Percentiles rank a stretch among this genome's conserved stretches.
Evolutionary conservation across 30 jellyfish, hydroid and myxozoan genomes (phyloP).

Genomic region (Sanderia malayensis): DNA sequence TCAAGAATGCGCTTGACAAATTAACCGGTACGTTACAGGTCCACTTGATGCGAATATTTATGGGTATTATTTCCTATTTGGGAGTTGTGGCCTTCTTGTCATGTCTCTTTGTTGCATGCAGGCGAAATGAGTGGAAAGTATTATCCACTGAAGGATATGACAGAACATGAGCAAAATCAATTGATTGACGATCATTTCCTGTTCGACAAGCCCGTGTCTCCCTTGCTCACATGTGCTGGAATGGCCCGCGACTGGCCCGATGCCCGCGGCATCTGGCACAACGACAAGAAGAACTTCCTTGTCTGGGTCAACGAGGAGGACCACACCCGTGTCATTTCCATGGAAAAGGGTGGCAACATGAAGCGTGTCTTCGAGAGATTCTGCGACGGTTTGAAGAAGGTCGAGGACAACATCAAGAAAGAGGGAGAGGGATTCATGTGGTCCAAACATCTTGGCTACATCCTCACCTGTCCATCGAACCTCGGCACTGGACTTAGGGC

Average conservation of each 20-base stretch:
- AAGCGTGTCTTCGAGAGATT: conserved; percentile 52
- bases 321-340: conserved; percentile 68
- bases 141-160: conserved; percentile 64
- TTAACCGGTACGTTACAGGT: conserved; percentile 16
- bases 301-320: conserved; percentile 63
- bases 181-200: conserved; percentile 70
- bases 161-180: conserved; percentile 69
- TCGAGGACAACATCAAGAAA: conserved; percentile 42
- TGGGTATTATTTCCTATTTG: not conserved
- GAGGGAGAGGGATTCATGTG: conserved; percentile 59
- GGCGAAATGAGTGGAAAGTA: conserved; percentile 60
- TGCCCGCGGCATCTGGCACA: conserved; percentile 88
- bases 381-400: conserved; percentile 63
- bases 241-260: conserved; percentile 94
- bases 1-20: conserved; percentile 46
- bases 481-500: conserved; percentile 75
- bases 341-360: conserved; percentile 75
- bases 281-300: conserved; percentile 66
- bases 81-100: no score
- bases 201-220: conserved; percentile 81
- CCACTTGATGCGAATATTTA: not conserved
- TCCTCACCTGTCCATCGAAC: conserved; percentile 65
- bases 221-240: conserved; percentile 73
- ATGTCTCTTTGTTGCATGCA: not conserved
- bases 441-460: conserved; percentile 60